These are phyloP conservation scores for Dione vanillae DNA, from an alignment of 2,888 invertebrate species.

Conservation along the genomic window DNA sequence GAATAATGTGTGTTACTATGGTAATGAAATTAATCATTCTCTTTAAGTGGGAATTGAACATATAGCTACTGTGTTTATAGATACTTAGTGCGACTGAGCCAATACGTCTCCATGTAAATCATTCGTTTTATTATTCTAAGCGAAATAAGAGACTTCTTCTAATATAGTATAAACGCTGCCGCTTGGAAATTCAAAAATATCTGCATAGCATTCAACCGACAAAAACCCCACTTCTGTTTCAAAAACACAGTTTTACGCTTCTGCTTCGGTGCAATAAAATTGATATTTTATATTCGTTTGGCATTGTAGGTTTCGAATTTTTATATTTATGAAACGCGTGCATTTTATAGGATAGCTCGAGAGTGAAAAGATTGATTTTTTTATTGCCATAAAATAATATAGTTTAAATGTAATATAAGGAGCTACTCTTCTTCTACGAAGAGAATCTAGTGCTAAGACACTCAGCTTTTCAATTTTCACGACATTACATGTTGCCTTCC, in stretches of 20 bases:
- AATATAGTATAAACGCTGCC: not conserved
- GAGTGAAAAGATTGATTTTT: not conserved
- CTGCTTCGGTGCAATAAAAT: conserved; percentile 38
- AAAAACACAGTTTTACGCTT: conserved; percentile 37
- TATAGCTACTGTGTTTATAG: too few relatives aligned
- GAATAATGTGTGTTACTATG: too few relatives aligned
- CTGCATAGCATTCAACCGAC: conserved; percentile 13
- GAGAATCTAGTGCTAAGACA: too few relatives aligned
- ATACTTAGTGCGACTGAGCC: not conserved
- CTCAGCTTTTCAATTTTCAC: too few relatives aligned
- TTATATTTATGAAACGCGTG: conserved; percentile 29
- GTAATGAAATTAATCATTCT: too few relatives aligned
- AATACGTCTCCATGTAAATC: not conserved
- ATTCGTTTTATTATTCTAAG: too few relatives aligned
- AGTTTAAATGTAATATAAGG: too few relatives aligned
- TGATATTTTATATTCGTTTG: conserved; percentile 39
- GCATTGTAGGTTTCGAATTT: conserved; percentile 19
- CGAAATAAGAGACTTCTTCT: not conserved
- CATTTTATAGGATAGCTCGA: conserved; percentile 16
- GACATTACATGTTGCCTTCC: too few relatives aligned
- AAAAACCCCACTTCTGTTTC: conserved; percentile 23
- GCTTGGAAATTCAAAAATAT: conserved; percentile 8
- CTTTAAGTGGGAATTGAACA: too few relatives aligned
- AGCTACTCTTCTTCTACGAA: too few relatives aligned
- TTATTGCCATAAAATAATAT: too few relatives aligned